These are phyloP conservation scores for Engraulis encrasicolus DNA, from an alignment of 2,113 vertebrate genomes.

Conservation along the genomic window DNA sequence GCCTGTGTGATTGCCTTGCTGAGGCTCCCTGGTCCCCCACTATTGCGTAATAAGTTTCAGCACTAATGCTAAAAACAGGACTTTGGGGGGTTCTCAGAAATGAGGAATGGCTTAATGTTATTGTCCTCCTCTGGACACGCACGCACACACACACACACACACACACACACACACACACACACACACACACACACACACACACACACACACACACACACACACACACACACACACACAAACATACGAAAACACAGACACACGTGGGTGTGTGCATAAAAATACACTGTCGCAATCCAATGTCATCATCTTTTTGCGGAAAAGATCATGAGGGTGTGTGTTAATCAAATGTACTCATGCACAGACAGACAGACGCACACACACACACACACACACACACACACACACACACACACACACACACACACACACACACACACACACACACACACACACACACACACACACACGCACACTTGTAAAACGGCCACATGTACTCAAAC, in stretches of 20 bases:
- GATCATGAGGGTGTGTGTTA: too few species aligned
- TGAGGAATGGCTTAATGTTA: neutral
- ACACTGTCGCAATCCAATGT: too few species aligned
- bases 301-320: too few species aligned
- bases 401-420: neutral
- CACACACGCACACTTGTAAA: neutral
- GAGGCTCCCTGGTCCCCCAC: neutral
- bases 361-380: neutral
- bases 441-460: slow-evolving; percentile 1
- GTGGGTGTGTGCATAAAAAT: too few species aligned
- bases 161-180: too few species aligned
- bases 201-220: neutral
- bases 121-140: neutral
- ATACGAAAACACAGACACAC: neutral
- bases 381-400: neutral
- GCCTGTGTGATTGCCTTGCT: neutral
- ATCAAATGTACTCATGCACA: too few species aligned
- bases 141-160: too few species aligned
- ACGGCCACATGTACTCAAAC: neutral
- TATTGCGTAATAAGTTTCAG: slow-evolving; percentile 4
- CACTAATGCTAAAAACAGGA: neutral
- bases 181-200: too few species aligned
- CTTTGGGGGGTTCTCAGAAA: neutral
- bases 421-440: neutral
- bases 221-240: neutral